These are phyloP conservation scores for Corydoras sp. DNA, from an alignment of 2,113 vertebrate genomes.

Conservation along the genomic window DNA sequence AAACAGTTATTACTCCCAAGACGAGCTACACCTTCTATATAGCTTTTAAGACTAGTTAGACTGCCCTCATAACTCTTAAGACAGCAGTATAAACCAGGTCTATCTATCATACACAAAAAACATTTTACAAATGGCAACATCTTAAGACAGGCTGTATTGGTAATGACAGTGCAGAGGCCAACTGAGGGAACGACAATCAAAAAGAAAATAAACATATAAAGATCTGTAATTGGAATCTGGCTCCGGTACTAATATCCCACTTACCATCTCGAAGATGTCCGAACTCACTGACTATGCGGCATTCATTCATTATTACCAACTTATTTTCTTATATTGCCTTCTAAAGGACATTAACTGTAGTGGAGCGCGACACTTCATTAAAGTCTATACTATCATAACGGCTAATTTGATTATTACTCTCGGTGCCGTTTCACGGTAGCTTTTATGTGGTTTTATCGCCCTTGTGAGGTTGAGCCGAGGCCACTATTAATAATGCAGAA, in stretches of 20 bases:
- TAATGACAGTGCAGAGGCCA: not conserved
- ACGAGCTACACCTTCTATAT: no score
- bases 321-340: constrained; percentile 63
- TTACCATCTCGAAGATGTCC: constrained; percentile 1
- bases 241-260: not conserved
- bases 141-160: not conserved
- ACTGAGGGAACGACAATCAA: not conserved
- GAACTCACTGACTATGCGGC: constrained; percentile 13
- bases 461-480: constrained; percentile 58
- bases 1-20: no score
- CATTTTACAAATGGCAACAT: no score
- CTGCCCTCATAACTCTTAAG: no score
- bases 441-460: constrained; percentile 57
- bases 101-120: no score
- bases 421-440: constrained; percentile 57
- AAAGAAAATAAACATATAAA: not conserved
- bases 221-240: no score
- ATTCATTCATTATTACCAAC: constrained; percentile 36
- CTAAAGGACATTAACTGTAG: constrained; percentile 55
- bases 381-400: constrained; percentile 53
- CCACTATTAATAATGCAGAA: constrained; percentile 61
- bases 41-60: no score
- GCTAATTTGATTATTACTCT: constrained; percentile 62
- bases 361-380: constrained; percentile 51
- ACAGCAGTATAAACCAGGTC: no score